A percentile compares a stretch with the other conserved stretches of the same genome.
Conservation (phyloP, 2,797 vertebrate genomes). For the Chloroceryle amazona region DNA sequence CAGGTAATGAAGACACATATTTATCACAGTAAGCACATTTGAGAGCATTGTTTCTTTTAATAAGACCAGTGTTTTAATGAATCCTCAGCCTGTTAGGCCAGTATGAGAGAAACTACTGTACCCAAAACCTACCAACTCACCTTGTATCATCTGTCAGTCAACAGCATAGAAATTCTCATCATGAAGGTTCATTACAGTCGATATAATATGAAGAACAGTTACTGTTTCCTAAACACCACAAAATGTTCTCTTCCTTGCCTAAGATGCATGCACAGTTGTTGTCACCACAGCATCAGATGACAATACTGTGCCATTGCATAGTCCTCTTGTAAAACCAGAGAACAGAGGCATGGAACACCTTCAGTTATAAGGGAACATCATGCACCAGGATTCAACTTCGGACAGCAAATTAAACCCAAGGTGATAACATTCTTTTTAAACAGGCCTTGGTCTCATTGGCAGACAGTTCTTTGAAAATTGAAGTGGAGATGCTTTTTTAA, state of each 20-base stretch:
- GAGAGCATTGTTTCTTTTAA: background rate
- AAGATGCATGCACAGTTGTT: fast-evolving
- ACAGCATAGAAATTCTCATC: background rate
- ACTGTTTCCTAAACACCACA: background rate
- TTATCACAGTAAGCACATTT: background rate
- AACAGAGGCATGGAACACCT: background rate
- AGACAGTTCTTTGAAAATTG: background rate
- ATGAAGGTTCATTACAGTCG: background rate
- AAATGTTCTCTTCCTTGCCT: background rate
- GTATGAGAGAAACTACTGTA: background rate
- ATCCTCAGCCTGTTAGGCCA: background rate
- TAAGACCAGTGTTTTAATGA: background rate
- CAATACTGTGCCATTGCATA: fast-evolving
- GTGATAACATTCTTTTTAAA: background rate
- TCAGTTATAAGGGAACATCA: background rate
- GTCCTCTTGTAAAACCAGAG: background rate
- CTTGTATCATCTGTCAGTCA: background rate
- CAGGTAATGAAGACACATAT: background rate
- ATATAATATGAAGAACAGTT: background rate
- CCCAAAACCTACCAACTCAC: background rate
- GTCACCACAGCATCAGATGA: fast-evolving
- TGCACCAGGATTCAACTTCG: background rate
- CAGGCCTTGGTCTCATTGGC: background rate
- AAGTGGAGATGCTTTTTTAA: background rate
- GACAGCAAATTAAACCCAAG: background rate